Evolutionary conservation across 2,888 invertebrate genomes (phyloP), one percentile per base, ranked within the genome.

Genomic region (Drosophila gaucha): DNA sequence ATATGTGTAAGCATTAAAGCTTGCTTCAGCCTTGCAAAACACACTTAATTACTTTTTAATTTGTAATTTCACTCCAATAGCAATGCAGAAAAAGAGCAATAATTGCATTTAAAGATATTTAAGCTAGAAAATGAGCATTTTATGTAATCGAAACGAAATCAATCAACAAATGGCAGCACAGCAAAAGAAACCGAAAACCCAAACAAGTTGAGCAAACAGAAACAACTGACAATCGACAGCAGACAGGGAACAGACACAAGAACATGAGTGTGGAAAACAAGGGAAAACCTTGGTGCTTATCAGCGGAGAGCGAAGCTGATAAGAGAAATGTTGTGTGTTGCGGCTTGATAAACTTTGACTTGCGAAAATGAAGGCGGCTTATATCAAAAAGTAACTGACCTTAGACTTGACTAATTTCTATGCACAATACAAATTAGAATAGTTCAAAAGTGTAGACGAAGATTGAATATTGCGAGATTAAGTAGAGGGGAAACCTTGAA

Each of bases 41-140:
- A 5, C 1, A 9, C n/a, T 2, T 24, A 14, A n/a, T n/a, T n/a
- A n/a, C n/a, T n/a, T n/a, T n/a, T n/a, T n/a, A 9, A 24, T 24
- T 14, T 24, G 1, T 24, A 43, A 64, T 64, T 64, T 51, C 2
- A 10, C 16, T 36, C 38, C 46, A 57, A 44, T 30, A 9, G 24
- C 30, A 35, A 38, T 30, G 10, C 9, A 30, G 33, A 30, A 24
- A 36, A 39, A 51, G 18, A 36, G 8, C 14, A 33, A 14, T 70
- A 74, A 73, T 73, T 73, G 75, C 65, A 60, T 73, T 73, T 73
- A 55, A 73, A 69, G 74, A 44, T 44, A 14, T 36, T 56, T 26
- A 55, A 59, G 52, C 63, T 31, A 8, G 31, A 33, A 51, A 71
- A 60, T 33, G 46, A 55, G 26, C 30, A 49, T 24, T 36, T 30